Conservation (phyloP, 2,888 invertebrate species). For the Heteromurus nitidus region DNA sequence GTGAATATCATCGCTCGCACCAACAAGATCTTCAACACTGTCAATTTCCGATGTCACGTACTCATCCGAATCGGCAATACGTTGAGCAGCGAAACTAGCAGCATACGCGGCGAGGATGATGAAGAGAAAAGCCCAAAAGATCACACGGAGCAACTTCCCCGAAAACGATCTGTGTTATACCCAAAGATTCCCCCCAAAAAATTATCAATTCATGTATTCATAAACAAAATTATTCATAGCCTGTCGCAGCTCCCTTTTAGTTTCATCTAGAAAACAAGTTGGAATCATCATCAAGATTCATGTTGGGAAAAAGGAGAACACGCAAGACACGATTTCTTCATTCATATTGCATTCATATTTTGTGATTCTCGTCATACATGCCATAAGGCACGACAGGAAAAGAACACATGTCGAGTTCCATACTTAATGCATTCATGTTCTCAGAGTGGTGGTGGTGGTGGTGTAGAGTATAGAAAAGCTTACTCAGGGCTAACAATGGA, state of each 20-base stretch:
- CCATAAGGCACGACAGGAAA: neutral
- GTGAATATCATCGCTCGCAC: constrained; percentile 94
- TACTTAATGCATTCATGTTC: too few species aligned
- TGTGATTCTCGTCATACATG: neutral
- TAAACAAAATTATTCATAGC: neutral
- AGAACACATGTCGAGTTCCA: too few species aligned
- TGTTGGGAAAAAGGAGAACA: too few species aligned
- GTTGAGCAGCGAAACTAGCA: constrained; percentile 97
- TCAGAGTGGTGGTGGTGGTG: too few species aligned
- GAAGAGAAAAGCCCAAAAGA: constrained; percentile 99
- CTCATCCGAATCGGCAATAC: constrained; percentile 89
- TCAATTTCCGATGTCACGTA: constrained; percentile 84
- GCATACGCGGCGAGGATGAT: constrained; percentile 98
- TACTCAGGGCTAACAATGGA: constrained; percentile 67
- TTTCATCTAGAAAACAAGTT: neutral
- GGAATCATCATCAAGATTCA: too few species aligned
- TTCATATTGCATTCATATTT: too few species aligned
- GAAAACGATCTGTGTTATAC: constrained; percentile 82
- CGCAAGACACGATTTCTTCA: too few species aligned
- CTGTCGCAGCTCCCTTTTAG: neutral
- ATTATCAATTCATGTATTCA: constrained; percentile 7
- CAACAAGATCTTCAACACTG: constrained; percentile 91
- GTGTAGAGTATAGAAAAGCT: too few species aligned
- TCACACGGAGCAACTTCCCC: constrained; percentile 95
- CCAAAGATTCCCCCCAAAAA: neutral